A percentile compares a stretch with the other conserved stretches of the same genome.
These are phyloP conservation scores for Drosophila simulans DNA, from an alignment of 1,140 invertebrate species.

Conservation along the genomic window DNA sequence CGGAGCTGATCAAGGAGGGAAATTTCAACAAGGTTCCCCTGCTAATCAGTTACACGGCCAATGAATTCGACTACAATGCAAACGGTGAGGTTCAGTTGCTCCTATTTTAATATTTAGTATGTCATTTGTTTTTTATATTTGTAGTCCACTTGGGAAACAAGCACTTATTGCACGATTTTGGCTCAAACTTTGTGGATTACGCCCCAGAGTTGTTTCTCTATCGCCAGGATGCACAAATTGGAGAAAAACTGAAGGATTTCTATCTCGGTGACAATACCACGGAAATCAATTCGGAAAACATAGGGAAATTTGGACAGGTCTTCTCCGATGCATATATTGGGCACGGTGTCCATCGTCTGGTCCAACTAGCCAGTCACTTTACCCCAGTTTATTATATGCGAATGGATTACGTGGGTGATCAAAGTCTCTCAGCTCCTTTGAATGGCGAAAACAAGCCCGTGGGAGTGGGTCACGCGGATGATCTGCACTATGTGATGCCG, in stretches of 20 bases:
- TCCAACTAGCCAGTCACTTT: conserved; percentile 84
- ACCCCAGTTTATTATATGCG: conserved; percentile 86
- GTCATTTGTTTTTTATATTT: neutral
- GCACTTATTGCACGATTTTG: conserved; percentile 61
- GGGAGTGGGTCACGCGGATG: conserved; percentile 87
- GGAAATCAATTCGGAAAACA: conserved; percentile 31
- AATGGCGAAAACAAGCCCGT: conserved; percentile 1
- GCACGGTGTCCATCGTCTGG: conserved; percentile 85
- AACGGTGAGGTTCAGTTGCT: conserved; percentile 46
- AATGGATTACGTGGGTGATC: conserved; percentile 80
- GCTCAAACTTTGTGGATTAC: conserved; percentile 58
- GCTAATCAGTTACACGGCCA: conserved; percentile 87
- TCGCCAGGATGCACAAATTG: conserved; percentile 50
- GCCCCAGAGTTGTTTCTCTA: conserved; percentile 73
- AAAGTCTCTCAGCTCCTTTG: conserved; percentile 26
- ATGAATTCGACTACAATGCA: conserved; percentile 88
- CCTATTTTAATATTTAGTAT: neutral
- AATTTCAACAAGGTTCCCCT: conserved; percentile 87
- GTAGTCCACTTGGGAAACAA: conserved; percentile 54
- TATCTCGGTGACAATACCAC: conserved; percentile 44
- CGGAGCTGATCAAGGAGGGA: conserved; percentile 85
- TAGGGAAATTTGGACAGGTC: conserved; percentile 55
- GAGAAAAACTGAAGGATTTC: conserved; percentile 36
- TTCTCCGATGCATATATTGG: conserved; percentile 85
- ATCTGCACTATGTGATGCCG: conserved; percentile 88